These are phyloP conservation scores for Elaphurus davidianus DNA, from an alignment of 2,113 vertebrate species.

Conservation along the genomic window DNA sequence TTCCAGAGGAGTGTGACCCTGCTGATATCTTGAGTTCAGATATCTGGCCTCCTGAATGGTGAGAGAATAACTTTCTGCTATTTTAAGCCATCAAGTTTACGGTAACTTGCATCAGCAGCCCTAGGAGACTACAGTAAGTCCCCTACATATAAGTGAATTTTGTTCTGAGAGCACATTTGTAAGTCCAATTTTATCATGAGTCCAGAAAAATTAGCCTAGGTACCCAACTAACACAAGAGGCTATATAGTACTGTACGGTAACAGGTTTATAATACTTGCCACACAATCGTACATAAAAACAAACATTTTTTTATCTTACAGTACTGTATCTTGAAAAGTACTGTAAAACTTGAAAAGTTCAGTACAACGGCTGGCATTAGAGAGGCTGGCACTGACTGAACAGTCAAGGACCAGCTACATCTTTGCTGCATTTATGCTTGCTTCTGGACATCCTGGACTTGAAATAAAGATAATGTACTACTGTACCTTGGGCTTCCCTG, in stretches of 20 bases:
- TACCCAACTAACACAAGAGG: neutral
- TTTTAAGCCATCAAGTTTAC: neutral
- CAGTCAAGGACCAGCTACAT: neutral
- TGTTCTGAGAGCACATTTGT: neutral
- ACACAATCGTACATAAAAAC: neutral
- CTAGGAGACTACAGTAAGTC: neutral
- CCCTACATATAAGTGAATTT: neutral
- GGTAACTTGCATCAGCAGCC: neutral
- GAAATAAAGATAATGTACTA: neutral
- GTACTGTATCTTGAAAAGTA: neutral
- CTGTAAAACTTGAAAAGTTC: neutral
- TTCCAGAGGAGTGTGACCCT: neutral
- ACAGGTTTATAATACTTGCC: neutral
- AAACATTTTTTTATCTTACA: neutral
- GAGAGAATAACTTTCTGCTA: neutral
- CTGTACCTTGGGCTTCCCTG: neutral
- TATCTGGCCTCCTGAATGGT: neutral
- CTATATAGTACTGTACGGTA: neutral
- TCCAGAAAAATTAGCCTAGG: neutral
- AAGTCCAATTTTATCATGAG: neutral
- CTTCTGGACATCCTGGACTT: neutral
- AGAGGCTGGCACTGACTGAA: neutral
- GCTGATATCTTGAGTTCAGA: neutral
- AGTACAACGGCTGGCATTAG: neutral
- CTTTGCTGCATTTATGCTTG: fast-evolving